These are phyloP conservation scores for Actinia tenebrosa DNA, from an alignment of 64 coral and sea anemone genomes.

Conservation along the genomic window DNA sequence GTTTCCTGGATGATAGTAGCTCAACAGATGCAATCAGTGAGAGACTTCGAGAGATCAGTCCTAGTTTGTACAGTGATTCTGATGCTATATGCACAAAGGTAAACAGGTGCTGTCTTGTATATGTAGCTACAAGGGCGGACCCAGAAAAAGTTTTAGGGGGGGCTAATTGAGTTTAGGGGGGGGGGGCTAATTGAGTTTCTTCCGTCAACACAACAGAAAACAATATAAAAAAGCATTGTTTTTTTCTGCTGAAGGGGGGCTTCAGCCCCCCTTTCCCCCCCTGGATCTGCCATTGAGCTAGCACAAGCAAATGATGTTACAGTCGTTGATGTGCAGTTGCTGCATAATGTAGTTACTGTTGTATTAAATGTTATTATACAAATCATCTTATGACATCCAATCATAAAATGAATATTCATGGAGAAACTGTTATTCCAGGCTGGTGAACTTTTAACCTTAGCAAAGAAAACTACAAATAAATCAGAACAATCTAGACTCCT, in stretches of 20 bases:
- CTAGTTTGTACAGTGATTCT: constrained; percentile 73
- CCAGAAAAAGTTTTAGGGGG: too few relatives aligned
- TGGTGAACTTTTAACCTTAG: constrained; percentile 77
- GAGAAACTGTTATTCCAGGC: constrained; percentile 37
- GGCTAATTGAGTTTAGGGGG: too few relatives aligned
- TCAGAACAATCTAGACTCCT: constrained; percentile 82
- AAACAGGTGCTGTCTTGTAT: not conserved
- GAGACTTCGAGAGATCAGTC: constrained; percentile 65
- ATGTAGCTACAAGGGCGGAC: not conserved
- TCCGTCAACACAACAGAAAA: too few relatives aligned
- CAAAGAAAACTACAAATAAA: constrained; percentile 88
- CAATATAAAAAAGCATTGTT: too few relatives aligned
- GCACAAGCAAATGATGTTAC: too few relatives aligned
- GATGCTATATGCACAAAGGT: constrained; percentile 89
- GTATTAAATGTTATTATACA: too few relatives aligned
- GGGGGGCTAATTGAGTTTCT: too few relatives aligned
- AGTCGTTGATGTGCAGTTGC: too few relatives aligned
- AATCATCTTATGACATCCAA: too few relatives aligned
- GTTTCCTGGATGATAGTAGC: constrained; percentile 77
- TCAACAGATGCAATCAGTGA: constrained; percentile 92
- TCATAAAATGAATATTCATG: not conserved
- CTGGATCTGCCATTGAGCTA: too few relatives aligned
- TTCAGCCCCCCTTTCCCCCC: too few relatives aligned
- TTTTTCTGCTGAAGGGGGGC: too few relatives aligned
- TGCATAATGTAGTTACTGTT: not conserved